Evolutionary conservation across 2,888 invertebrate genomes (phyloP).

Genomic region (Crocallis elinguaria): DNA sequence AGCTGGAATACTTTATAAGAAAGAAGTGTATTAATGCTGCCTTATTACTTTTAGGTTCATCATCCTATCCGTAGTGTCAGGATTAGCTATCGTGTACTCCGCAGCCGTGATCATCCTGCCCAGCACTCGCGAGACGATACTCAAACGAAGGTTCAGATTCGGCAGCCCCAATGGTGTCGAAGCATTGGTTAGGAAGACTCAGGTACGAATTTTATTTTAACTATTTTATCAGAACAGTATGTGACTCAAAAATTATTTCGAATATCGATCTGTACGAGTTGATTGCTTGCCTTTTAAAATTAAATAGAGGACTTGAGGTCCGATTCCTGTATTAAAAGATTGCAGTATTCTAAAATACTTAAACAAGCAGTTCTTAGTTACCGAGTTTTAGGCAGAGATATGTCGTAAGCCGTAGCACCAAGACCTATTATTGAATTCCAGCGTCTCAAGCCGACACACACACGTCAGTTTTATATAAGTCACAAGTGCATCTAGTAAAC

Average conservation of each 20-base stretch:
- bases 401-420: no score
- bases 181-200: constrained; percentile 91
- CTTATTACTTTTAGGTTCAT: constrained; percentile 88
- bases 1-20: no score
- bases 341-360: no score
- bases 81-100: constrained; percentile 92
- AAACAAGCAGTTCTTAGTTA: no score
- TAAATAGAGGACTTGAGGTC: no score
- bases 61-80: constrained; percentile 89
- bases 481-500: constrained; percentile 12
- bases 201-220: constrained; percentile 77
- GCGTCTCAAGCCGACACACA: background rate
- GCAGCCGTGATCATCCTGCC: constrained; percentile 91
- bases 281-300: no score
- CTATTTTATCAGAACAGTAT: background rate
- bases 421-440: background rate
- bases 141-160: constrained; percentile 91
- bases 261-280: background rate
- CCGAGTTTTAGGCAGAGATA: no score
- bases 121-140: constrained; percentile 91
- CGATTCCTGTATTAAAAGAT: no score
- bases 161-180: constrained; percentile 90
- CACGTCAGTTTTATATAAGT: background rate
- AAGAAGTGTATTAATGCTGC: background rate
- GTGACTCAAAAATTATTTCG: no score